phyloP scores from a whole-genome alignment of 2,888 invertebrate genomes.

The Alloplasta piceator region DNA sequence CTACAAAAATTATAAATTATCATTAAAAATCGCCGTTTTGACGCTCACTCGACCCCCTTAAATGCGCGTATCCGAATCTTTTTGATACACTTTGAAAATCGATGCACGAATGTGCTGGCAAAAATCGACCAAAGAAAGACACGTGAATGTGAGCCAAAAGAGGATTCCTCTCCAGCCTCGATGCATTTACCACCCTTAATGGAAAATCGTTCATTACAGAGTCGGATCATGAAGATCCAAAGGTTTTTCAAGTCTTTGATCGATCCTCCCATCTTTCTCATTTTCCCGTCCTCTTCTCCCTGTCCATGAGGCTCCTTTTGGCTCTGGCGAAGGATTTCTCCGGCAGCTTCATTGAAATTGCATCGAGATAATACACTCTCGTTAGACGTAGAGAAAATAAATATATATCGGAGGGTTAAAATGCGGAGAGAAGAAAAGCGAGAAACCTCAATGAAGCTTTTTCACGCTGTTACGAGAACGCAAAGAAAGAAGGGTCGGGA shows the following conservation, averaged over 20 bases:
- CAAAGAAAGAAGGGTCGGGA: constrained; percentile 18
- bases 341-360: constrained; percentile 38
- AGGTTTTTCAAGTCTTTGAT: constrained; percentile 5
- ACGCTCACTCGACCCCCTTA: too few relatives aligned
- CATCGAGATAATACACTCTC: neutral
- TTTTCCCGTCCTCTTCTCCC: neutral
- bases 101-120: too few relatives aligned
- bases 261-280: neutral
- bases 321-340: constrained; percentile 24
- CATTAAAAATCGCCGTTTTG: too few relatives aligned
- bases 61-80: too few relatives aligned
- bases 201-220: neutral
- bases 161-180: too few relatives aligned
- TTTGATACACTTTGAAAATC: too few relatives aligned
- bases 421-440: neutral
- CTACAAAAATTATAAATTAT: too few relatives aligned
- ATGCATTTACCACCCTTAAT: neutral
- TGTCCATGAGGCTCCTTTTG: constrained; percentile 1
- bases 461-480: constrained; percentile 7
- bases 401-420: neutral
- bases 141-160: too few relatives aligned
- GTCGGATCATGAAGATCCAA: neutral
- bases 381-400: neutral
- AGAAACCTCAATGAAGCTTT: constrained; percentile 42
- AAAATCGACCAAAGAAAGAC: too few relatives aligned